Conservation (phyloP, 2,888 invertebrate species). For the Rhagonycha fulva region DNA sequence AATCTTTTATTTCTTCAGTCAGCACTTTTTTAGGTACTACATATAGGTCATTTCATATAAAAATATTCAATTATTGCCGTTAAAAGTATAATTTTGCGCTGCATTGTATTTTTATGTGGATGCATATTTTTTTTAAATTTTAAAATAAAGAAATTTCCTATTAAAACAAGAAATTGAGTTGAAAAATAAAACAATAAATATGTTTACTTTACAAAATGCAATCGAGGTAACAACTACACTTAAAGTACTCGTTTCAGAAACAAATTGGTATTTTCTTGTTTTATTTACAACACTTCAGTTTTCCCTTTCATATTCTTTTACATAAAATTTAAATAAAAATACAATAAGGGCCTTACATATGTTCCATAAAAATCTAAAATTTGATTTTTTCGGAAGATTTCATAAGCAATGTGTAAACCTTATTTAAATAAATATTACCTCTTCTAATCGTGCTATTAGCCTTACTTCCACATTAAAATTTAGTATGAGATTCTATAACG, state of each 20-base stretch:
- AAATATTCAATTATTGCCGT: background rate
- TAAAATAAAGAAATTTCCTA: background rate
- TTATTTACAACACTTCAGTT: background rate
- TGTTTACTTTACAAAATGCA: background rate
- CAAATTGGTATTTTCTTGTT: background rate
- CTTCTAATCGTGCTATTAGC: background rate
- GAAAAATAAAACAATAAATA: background rate
- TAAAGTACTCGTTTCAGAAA: background rate
- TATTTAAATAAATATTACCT: background rate
- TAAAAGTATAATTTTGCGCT: background rate
- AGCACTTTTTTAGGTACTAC: no score
- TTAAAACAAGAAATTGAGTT: background rate
- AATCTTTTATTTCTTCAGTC: no score
- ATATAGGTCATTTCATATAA: background rate
- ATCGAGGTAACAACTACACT: background rate
- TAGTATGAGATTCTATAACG: background rate
- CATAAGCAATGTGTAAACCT: background rate
- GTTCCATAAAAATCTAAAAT: background rate
- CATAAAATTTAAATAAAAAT: background rate
- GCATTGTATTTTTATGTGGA: background rate
- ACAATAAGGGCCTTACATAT: background rate
- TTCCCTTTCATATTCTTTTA: background rate
- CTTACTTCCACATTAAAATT: background rate
- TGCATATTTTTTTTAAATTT: background rate
- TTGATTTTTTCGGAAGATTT: background rate